Conservation (phyloP, 2,888 invertebrate species). For the Acleris literana region DNA sequence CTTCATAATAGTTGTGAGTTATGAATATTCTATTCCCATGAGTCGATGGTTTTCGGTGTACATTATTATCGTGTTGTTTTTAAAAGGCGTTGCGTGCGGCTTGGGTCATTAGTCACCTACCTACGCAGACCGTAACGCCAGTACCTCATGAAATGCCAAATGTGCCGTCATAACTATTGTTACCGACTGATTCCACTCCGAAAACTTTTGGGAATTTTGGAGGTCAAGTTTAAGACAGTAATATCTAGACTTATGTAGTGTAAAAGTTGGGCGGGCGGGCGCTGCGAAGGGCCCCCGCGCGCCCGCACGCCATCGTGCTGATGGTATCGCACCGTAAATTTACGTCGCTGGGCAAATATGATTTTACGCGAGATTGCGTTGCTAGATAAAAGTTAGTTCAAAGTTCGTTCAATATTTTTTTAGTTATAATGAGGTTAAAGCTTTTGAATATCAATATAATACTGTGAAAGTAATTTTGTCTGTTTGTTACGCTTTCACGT, state of each 20-base stretch:
- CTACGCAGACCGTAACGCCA: constrained; percentile 34
- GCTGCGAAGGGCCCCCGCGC: constrained; percentile 43
- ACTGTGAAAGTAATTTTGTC: too few relatives aligned
- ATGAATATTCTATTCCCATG: too few relatives aligned
- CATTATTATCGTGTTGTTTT: constrained; percentile 19
- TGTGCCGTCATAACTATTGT: constrained; percentile 24
- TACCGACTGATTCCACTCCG: constrained; percentile 8
- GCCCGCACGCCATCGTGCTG: constrained; percentile 49
- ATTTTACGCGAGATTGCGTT: constrained; percentile 53
- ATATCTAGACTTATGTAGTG: constrained; percentile 15
- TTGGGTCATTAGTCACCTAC: constrained; percentile 42
- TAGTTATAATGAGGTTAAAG: not conserved
- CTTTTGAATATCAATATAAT: too few relatives aligned
- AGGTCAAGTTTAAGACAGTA: constrained; percentile 45
- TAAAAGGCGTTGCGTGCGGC: constrained; percentile 44
- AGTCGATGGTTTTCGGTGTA: not conserved
- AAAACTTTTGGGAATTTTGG: constrained; percentile 37
- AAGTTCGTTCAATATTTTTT: constrained; percentile 7
- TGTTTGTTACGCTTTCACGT: too few relatives aligned
- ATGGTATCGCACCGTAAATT: constrained; percentile 69
- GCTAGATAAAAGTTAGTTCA: constrained; percentile 23
- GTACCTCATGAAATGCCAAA: constrained; percentile 48
- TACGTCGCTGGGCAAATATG: constrained; percentile 55
- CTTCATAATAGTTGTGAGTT: too few relatives aligned
- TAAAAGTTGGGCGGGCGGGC: constrained; percentile 34